Evolutionary conservation across 2,888 invertebrate species (phyloP).

Genomic region (Tinea trinotella): DNA sequence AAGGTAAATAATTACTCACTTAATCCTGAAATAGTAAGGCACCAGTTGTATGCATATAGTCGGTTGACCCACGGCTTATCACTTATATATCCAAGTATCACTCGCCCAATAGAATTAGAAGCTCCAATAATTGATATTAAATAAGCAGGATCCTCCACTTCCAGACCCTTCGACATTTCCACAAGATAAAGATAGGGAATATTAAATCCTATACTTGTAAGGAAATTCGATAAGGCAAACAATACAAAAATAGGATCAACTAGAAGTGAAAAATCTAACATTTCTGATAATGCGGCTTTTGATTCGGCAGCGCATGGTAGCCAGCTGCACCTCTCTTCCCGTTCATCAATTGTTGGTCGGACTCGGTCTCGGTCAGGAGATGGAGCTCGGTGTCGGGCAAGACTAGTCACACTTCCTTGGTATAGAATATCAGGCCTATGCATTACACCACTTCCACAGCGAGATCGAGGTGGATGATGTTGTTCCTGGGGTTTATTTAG

Average conservation of each 20-base stretch:
- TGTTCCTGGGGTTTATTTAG: conserved; percentile 65
- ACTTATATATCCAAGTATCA: conserved; percentile 88
- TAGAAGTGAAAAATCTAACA: conserved; percentile 90
- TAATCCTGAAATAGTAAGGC: conserved; percentile 90
- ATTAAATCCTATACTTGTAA: conserved; percentile 95
- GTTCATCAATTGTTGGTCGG: conserved; percentile 47
- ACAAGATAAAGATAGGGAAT: conserved; percentile 92
- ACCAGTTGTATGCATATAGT: conserved; percentile 89
- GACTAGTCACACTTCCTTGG: conserved; percentile 79
- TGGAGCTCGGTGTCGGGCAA: conserved; percentile 67
- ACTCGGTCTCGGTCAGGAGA: conserved; percentile 60
- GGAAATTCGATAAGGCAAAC: conserved; percentile 94
- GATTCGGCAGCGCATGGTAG: conserved; percentile 79
- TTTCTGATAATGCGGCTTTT: conserved; percentile 79
- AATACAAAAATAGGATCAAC: conserved; percentile 89
- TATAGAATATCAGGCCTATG: conserved; percentile 91
- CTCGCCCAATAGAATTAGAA: conserved; percentile 91
- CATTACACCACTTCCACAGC: conserved; percentile 83
- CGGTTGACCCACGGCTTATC: conserved; percentile 95
- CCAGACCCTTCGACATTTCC: conserved; percentile 76
- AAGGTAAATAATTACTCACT: conserved; percentile 75
- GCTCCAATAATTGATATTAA: conserved; percentile 87
- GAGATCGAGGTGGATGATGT: conserved; percentile 38
- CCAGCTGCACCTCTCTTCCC: conserved; percentile 67
- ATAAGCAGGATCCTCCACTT: conserved; percentile 75